Conservation (phyloP, 2,888 invertebrate genomes). For the Drosophila birchii region DNA sequence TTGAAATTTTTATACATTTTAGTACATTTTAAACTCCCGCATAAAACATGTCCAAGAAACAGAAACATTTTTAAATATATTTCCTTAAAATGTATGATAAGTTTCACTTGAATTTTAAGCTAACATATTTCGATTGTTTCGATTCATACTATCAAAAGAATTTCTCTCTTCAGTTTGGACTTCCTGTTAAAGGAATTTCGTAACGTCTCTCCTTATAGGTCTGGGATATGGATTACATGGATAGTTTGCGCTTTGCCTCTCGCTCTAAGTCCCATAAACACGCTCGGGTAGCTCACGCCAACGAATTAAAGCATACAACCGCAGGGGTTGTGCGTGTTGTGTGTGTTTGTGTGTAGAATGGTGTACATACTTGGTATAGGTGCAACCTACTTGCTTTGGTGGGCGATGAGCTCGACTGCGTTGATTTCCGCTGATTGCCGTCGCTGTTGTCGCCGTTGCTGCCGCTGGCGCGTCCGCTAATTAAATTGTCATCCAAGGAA, state of each 20-base stretch:
- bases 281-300: constrained; percentile 61
- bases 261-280: constrained; percentile 63
- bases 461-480: constrained; percentile 81
- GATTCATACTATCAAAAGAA: background rate
- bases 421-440: constrained; percentile 78
- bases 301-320: constrained; percentile 42
- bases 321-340: constrained; percentile 11
- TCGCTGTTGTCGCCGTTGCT: constrained; percentile 82
- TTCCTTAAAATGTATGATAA: too few relatives aligned
- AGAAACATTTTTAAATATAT: too few relatives aligned
- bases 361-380: constrained; percentile 41
- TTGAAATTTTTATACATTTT: too few relatives aligned
- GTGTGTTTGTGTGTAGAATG: constrained; percentile 24
- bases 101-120: background rate
- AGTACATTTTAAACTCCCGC: too few relatives aligned
- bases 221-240: constrained; percentile 23
- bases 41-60: too few relatives aligned
- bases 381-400: constrained; percentile 82
- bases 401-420: constrained; percentile 71
- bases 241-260: constrained; percentile 40
- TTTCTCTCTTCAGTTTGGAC: background rate
- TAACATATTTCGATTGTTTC: background rate
- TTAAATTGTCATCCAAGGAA: constrained; percentile 84
- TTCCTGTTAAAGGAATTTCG: constrained; percentile 1
- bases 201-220: constrained; percentile 16